Evolutionary conservation across 2,113 vertebrate genomes (phyloP).

Genomic region (crab-eating macaque (Macaca fascicularis)): T2T-MFA8v1.1 NC_088387.1:55990501-55991000

Average conservation of each 20-base stretch:
- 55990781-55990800: slow-evolving; percentile 46
- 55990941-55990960: neutral
- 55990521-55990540: slow-evolving; percentile 55
- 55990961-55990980: neutral
- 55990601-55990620: slow-evolving; percentile 67
- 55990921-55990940: slow-evolving; percentile 38
- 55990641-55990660: slow-evolving; percentile 61
- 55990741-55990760: slow-evolving; percentile 47
- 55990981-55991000: neutral
- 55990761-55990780: slow-evolving; percentile 13
- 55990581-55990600: slow-evolving; percentile 56
- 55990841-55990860: neutral
- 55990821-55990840: neutral
- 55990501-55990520: slow-evolving; percentile 17
- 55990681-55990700: neutral
- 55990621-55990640: slow-evolving; percentile 63
- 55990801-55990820: neutral
- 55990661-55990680: slow-evolving; percentile 47
- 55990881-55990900: slow-evolving; percentile 1
- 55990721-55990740: slow-evolving; percentile 27
- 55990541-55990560: slow-evolving; percentile 46
- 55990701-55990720: slow-evolving; percentile 56
- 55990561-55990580: slow-evolving; percentile 65
- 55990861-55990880: neutral
- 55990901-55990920: neutral